Percentiles rank a stretch among this genome's conserved stretches.
phyloP scores from a whole-genome alignment of 2,113 vertebrate genomes.

The Pseudorectes ferrugineus region DNA sequence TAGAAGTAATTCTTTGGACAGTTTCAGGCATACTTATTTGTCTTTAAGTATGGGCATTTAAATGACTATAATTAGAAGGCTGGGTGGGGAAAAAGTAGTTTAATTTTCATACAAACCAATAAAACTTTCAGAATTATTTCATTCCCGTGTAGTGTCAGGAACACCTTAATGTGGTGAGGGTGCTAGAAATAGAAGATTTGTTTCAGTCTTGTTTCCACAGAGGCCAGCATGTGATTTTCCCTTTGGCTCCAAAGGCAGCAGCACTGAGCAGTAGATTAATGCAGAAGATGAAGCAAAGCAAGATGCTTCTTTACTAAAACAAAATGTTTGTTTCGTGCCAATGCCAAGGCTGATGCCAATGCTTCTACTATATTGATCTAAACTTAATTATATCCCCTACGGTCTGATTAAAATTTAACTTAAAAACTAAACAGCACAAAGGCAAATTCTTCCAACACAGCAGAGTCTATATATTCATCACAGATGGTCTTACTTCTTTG shows the following conservation, averaged over 20 bases:
- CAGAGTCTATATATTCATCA: neutral
- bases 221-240: neutral
- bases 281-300: neutral
- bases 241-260: neutral
- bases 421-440: slow-evolving; percentile 3
- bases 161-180: neutral
- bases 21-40: neutral
- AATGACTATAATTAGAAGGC: neutral
- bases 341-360: neutral
- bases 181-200: neutral
- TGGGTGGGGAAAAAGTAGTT: neutral
- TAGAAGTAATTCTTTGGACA: neutral
- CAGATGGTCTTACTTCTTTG: neutral
- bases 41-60: neutral
- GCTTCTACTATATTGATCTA: slow-evolving; percentile 28
- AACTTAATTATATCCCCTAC: neutral
- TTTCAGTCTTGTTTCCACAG: neutral
- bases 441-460: neutral
- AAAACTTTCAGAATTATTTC: neutral
- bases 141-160: rapidly evolving
- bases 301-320: neutral
- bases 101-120: neutral
- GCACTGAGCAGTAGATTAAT: neutral
- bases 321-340: slow-evolving; percentile 29
- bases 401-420: slow-evolving; percentile 8